These are phyloP conservation scores for Gymnoscopelus microlampas DNA, from an alignment of 2,797 vertebrate species.

Conservation along the genomic window DNA sequence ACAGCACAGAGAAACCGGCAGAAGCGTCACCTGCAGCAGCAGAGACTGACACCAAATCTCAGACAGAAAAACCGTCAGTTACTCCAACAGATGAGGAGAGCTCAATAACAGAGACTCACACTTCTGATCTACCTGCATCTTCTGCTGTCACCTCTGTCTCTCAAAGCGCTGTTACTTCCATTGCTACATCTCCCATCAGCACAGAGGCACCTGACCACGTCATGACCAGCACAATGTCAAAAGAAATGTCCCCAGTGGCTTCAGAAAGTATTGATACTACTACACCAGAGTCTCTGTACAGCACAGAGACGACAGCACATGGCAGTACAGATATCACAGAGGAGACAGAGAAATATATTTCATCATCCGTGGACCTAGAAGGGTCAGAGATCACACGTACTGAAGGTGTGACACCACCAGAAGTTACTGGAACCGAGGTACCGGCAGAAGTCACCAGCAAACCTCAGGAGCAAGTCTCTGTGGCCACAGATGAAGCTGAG, in stretches of 20 bases:
- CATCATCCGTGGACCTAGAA: no score
- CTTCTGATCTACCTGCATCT: neutral
- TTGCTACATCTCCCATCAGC: slow-evolving; percentile 3
- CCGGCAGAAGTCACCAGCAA: slow-evolving; percentile 26
- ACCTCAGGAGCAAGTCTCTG: slow-evolving; percentile 28
- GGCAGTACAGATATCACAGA: neutral
- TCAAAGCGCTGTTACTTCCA: no score
- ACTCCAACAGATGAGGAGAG: neutral
- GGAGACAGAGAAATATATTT: no score
- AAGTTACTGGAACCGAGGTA: neutral
- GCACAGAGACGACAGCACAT: neutral
- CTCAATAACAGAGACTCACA: neutral
- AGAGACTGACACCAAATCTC: no score
- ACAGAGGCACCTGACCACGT: slow-evolving; percentile 6
- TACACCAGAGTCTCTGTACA: slow-evolving; percentile 3
- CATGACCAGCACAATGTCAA: neutral
- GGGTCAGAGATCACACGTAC: no score
- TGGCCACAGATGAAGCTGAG: slow-evolving; percentile 47
- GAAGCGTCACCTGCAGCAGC: neutral
- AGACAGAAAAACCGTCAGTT: neutral
- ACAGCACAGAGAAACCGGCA: slow-evolving; percentile 25
- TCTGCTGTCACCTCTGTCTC: neutral
- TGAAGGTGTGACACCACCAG: no score
- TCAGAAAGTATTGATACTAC: neutral
- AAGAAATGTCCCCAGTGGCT: no score